Percentiles rank a stretch among this genome's conserved stretches.
Evolutionary conservation across 2,797 vertebrate genomes (phyloP).

Genomic region (Yasuhikotakia modesta): DNA sequence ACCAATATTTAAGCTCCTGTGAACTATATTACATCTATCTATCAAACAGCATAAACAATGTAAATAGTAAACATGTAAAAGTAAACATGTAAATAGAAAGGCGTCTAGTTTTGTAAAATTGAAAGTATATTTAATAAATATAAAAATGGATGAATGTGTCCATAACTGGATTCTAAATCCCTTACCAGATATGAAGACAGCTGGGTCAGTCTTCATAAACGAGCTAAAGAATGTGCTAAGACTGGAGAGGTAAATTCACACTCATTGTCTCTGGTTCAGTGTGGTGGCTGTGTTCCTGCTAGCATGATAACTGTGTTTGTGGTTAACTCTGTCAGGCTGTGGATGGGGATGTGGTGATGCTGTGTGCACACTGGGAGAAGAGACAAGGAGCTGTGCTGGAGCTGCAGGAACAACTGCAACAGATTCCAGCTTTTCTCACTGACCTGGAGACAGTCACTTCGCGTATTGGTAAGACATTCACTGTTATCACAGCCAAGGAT

Average conservation of each 20-base stretch:
- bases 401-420: constrained; percentile 88
- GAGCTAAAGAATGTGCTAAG: constrained; percentile 87
- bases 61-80: too few relatives aligned
- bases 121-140: not conserved
- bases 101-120: not conserved
- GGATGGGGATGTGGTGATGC: constrained; percentile 91
- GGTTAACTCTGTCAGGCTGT: constrained; percentile 73
- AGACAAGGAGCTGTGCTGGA: constrained; percentile 80
- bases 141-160: not conserved
- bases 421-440: constrained; percentile 81
- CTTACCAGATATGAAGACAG: constrained; percentile 88
- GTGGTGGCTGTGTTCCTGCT: not conserved
- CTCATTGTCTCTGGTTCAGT: not conserved
- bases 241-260: constrained; percentile 83
- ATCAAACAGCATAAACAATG: not conserved
- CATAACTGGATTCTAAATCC: not conserved
- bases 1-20: not conserved
- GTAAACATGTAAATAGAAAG: not conserved
- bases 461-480: constrained; percentile 79
- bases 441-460: constrained; percentile 85
- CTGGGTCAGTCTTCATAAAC: constrained; percentile 92
- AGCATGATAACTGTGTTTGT: not conserved
- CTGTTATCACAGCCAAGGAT: not conserved
- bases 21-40: too few relatives aligned
- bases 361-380: constrained; percentile 92